Evolutionary conservation across 1,140 invertebrate species (phyloP), one percentile per base, ranked within the genome.

Genomic region (Meloidogyne exigua): DNA sequence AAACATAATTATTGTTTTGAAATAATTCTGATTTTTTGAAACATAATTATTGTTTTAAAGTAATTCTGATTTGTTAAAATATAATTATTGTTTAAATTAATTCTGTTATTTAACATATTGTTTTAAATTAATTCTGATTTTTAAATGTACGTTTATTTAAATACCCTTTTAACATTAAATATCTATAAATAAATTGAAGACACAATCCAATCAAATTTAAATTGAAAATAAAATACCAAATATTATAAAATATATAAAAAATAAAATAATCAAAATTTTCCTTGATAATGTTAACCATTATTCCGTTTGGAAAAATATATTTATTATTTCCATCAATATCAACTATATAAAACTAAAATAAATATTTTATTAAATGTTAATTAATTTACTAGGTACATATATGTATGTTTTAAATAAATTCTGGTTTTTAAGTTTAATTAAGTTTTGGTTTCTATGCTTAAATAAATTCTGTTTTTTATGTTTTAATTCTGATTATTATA

Each of bases 61-160:
- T 42, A 42, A 42, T 42, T 42, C 39, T 44, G 13, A 44, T 44
- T 44, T 13, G 11, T 44, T 44, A 32, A 32, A 32, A 32, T 7
- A 3, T 32, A 32, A 7, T 32, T 32, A 32, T n/a, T n/a, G n/a
- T n/a, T n/a, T n/a, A n/a, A n/a, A n/a, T n/a, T n/a, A n/a, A n/a
- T n/a, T n/a, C n/a, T n/a, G n/a, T n/a, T n/a, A n/a, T n/a, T n/a
- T n/a, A n/a, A n/a, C n/a, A n/a, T n/a, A n/a, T 49, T n/a, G 15
- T n/a, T 57, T 57, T 57, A n/a, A 57, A 57, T n/a, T 57, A 57
- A 57, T n/a, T 44, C 49, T 57, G 49, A 57, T n/a, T 57, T 18
- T 3, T 2, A 32, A 7, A 32, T n/a, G n/a, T n/a, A n/a, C n/a
- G n/a, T 42, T 12, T 13, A 12, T 42, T 42, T 2, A 11, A 42